These are phyloP conservation scores for Meganola albula DNA, from an alignment of 2,888 invertebrate species.

Conservation along the genomic window DNA sequence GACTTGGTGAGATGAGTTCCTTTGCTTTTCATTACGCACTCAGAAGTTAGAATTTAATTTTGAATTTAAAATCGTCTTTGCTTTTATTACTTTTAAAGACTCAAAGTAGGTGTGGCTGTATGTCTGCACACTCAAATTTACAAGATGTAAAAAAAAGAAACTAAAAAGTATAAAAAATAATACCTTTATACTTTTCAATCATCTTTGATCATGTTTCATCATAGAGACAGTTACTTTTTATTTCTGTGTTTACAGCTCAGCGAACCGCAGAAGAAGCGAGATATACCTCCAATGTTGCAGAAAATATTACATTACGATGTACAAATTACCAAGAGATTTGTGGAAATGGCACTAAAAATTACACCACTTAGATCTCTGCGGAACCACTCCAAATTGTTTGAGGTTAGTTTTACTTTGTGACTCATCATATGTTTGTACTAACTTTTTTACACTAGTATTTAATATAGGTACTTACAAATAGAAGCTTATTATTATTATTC, in stretches of 20 bases:
- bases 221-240: not conserved
- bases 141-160: too few relatives aligned
- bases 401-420: too few relatives aligned
- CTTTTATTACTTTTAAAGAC: not conserved
- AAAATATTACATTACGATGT: constrained; percentile 70
- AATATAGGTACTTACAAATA: too few relatives aligned
- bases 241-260: constrained; percentile 38
- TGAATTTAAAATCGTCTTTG: not conserved
- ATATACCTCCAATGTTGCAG: constrained; percentile 68
- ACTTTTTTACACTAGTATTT: too few relatives aligned
- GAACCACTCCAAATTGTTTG: constrained; percentile 75
- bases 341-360: constrained; percentile 61
- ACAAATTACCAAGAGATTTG: constrained; percentile 71
- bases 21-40: not conserved
- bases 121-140: not conserved
- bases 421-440: too few relatives aligned
- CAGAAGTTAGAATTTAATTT: not conserved
- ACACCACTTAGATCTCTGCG: constrained; percentile 69
- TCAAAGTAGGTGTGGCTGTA: not conserved
- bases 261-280: constrained; percentile 46
- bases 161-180: too few relatives aligned
- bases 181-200: not conserved
- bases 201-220: not conserved
- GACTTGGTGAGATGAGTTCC: constrained; percentile 41
- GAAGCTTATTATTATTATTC: too few relatives aligned